Evolutionary conservation across 2,888 invertebrate genomes (phyloP).

Genomic region (Troides helena): DNA sequence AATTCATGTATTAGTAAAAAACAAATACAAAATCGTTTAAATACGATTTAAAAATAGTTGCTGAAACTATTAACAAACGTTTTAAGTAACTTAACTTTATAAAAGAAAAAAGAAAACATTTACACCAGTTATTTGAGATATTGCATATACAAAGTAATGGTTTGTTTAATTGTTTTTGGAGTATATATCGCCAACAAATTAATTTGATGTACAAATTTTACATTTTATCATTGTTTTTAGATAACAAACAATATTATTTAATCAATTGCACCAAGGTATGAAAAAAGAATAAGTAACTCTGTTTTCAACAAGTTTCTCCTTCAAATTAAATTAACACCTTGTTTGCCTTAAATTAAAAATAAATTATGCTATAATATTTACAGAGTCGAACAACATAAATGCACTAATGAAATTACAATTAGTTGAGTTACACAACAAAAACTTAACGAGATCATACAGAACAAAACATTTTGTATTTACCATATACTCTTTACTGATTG

Average conservation of each 20-base stretch:
- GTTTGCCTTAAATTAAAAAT: neutral
- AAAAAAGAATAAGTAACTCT: neutral
- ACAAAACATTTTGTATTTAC: constrained; percentile 1
- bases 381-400: neutral
- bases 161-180: neutral
- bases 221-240: neutral
- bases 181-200: neutral
- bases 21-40: constrained; percentile 19
- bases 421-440: constrained; percentile 3
- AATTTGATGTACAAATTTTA: neutral
- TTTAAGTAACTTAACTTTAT: neutral
- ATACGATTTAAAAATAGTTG: neutral
- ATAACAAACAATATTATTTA: neutral
- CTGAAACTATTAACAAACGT: neutral
- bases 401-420: neutral
- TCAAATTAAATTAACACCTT: neutral
- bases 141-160: neutral
- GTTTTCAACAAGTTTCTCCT: neutral
- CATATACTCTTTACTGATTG: neutral
- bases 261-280: neutral
- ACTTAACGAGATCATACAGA: constrained; percentile 8
- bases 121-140: neutral
- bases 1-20: constrained; percentile 21
- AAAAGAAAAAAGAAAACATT: neutral
- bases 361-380: neutral